Base-by-base conservation (phyloP, 1,140 invertebrate species). In the Triops cancriformis region DNA sequence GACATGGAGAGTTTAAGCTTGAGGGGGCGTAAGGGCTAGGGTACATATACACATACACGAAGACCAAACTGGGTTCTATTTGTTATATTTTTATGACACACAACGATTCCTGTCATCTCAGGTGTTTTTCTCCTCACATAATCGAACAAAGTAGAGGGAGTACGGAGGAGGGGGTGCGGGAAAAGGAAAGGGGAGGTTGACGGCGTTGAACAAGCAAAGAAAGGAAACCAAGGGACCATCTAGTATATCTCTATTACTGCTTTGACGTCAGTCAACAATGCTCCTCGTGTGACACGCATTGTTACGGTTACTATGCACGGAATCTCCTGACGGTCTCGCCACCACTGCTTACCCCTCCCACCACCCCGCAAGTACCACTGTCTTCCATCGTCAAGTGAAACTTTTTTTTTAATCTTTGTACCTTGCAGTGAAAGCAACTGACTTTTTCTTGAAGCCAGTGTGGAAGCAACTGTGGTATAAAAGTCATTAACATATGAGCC, bases 321-420 rank as follows among this genome's bases (percentile, higher is more conserved):
- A 37, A 37, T 7, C 31, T 37, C 31, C 31, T 37, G 31, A 37
- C 31, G 31, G 31, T 37, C 51, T 14, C 6, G 6, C 14, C 12
- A 14, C 45, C 1, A 7, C 45, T 14, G 5, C 51, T 0, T 64
- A n/a, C 18, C n/a, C 51, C 14, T 1, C n/a, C 51, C 14, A 23
- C 18, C 51, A 23, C 23, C 23, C 23, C 23, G 0, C 14, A 18
- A 64, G 51, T 64, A 64, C 51, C 51, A 64, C 18, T 23, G 51
- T 64, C 51, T 64, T 64, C 51, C 51, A 64, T 64, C 51, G 51
- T 64, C 51, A 64, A 37, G n/a, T n/a, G n/a, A n/a, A n/a, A n/a
- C n/a, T n/a, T n/a, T n/a, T n/a, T n/a, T n/a, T n/a, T n/a, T n/a
- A n/a, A n/a, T n/a, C n/a, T n/a, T n/a, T n/a, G n/a, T 37, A 7